Evolutionary conservation across 2,888 invertebrate species (phyloP).

Genomic region (Toxonevra muliebris): DNA sequence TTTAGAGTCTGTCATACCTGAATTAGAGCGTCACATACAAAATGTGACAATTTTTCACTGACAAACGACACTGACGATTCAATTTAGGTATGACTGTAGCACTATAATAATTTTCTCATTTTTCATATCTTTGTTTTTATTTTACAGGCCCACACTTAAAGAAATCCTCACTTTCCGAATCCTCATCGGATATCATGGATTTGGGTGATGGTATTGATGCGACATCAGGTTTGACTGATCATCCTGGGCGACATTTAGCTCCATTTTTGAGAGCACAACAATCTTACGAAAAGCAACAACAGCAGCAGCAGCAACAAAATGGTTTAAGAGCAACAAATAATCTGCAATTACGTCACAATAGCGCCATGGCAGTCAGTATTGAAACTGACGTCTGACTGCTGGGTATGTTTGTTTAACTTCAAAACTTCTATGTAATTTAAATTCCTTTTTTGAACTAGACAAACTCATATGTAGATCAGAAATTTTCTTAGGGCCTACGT

Average conservation of each 20-base stretch:
- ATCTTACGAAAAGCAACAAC: constrained; percentile 64
- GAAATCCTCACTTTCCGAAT: constrained; percentile 87
- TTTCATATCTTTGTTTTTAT: not conserved
- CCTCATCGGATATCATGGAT: constrained; percentile 91
- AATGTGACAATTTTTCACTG: no score
- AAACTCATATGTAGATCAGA: not conserved
- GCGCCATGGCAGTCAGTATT: constrained; percentile 86
- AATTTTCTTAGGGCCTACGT: constrained; percentile 1
- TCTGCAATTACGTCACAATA: constrained; percentile 72
- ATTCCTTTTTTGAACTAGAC: not conserved
- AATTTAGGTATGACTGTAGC: not conserved
- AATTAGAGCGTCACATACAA: no score
- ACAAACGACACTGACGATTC: no score
- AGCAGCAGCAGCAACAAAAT: constrained; percentile 59
- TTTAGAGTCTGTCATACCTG: no score
- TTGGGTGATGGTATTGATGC: constrained; percentile 83
- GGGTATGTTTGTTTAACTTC: constrained; percentile 69
- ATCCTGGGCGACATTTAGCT: constrained; percentile 64
- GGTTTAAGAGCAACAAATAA: constrained; percentile 50
- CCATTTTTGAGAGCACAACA: constrained; percentile 65
- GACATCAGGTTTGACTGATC: constrained; percentile 65
- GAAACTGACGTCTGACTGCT: constrained; percentile 97
- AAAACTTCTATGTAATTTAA: not conserved
- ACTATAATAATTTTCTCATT: no score
- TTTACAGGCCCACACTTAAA: constrained; percentile 83